Conservation (phyloP, 2,888 invertebrate genomes). For the Bellardia bayeri region DNA sequence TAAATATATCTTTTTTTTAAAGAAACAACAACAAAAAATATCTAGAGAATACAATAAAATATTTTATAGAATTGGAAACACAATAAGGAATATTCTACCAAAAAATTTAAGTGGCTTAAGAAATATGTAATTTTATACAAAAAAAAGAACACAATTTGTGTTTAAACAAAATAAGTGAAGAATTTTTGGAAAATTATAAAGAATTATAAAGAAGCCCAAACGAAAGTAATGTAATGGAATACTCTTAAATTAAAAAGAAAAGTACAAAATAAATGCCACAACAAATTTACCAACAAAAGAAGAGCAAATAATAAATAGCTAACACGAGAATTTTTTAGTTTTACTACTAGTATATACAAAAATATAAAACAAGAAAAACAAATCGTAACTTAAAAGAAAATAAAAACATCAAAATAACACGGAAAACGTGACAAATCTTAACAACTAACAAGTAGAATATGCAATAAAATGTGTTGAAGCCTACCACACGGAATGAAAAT, state of each 20-base stretch:
- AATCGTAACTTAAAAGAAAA: slow-evolving; percentile 4
- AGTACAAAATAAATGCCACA: slow-evolving; percentile 24
- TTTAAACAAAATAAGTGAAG: slow-evolving; percentile 51
- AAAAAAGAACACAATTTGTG: slow-evolving; percentile 36
- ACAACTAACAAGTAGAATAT: background rate
- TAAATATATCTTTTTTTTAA: slow-evolving; percentile 6
- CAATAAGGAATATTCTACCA: slow-evolving; percentile 7
- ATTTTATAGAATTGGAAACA: slow-evolving; percentile 17
- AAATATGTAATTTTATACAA: background rate
- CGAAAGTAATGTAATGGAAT: slow-evolving; percentile 44
- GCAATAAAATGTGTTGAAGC: background rate
- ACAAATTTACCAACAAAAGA: slow-evolving; percentile 43
- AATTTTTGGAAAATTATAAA: slow-evolving; percentile 41
- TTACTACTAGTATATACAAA: slow-evolving; percentile 29
- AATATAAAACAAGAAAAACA: slow-evolving; percentile 32
- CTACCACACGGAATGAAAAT: background rate
- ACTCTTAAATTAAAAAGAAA: slow-evolving; percentile 48
- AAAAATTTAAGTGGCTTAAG: slow-evolving; percentile 10
- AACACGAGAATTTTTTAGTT: slow-evolving; percentile 44
- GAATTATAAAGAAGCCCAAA: slow-evolving; percentile 33
- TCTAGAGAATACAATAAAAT: background rate
- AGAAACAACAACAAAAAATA: slow-evolving; percentile 29
- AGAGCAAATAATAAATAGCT: slow-evolving; percentile 37
- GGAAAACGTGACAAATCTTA: slow-evolving; percentile 62
- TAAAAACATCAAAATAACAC: slow-evolving; percentile 38